phyloP scores from a whole-genome alignment of 2,113 vertebrate species.

The Serinus canaria region DNA sequence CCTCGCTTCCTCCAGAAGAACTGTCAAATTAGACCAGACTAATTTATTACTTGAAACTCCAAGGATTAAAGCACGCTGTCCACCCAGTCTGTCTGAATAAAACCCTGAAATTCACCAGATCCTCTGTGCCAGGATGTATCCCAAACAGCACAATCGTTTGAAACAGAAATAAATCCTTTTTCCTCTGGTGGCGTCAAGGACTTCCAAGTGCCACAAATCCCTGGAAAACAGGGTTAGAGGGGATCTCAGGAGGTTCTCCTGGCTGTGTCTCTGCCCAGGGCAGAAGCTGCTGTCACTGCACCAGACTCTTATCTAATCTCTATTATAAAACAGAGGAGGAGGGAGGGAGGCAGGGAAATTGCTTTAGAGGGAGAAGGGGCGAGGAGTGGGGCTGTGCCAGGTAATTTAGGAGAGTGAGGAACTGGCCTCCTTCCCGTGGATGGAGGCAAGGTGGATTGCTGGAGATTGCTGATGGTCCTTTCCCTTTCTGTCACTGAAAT shows the following conservation, averaged over 20 bases:
- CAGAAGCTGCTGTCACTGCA: neutral
- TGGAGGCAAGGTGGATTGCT: neutral
- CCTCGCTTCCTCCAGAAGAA: conserved; percentile 44
- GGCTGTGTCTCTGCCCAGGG: neutral
- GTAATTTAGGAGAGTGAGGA: neutral
- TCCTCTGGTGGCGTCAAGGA: neutral
- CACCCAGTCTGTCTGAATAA: neutral
- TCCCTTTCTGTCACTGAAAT: neutral
- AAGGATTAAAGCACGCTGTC: neutral
- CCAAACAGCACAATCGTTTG: neutral
- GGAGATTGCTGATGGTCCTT: neutral
- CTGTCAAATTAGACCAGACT: conserved; percentile 32
- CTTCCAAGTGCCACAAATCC: neutral
- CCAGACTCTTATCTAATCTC: neutral
- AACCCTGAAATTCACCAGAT: neutral
- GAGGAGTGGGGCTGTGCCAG: neutral
- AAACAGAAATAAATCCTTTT: neutral
- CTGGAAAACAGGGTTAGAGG: neutral
- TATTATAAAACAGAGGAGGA: neutral
- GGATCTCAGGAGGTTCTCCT: neutral
- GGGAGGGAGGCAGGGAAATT: neutral
- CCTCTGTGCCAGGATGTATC: neutral
- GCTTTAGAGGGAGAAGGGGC: neutral
- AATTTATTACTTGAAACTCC: conserved; percentile 16
- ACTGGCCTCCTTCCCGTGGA: neutral